A percentile compares a stretch with the other conserved stretches of the same genome.
Evolutionary conservation across 2,888 invertebrate genomes (phyloP).

Genomic region (Andrena bicolor): DNA sequence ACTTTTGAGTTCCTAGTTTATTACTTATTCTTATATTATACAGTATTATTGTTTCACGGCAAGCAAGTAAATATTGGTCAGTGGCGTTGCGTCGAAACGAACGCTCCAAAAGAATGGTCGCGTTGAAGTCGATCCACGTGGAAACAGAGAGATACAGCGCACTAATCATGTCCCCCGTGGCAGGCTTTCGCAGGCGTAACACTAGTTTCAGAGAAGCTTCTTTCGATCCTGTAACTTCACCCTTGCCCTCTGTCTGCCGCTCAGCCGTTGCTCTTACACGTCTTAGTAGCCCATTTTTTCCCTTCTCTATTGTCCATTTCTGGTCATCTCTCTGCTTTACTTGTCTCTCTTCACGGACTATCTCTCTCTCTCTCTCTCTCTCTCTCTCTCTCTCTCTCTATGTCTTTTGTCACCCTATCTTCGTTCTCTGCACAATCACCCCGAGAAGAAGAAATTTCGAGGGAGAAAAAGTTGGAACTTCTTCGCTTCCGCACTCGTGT

Average conservation of each 20-base stretch:
- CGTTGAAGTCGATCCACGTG: not conserved
- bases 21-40: too few relatives aligned
- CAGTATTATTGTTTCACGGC: not conserved
- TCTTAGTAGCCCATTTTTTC: constrained; percentile 46
- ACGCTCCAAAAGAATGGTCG: not conserved
- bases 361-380: constrained; percentile 10
- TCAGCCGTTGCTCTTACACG: constrained; percentile 50
- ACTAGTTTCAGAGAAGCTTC: constrained; percentile 64
- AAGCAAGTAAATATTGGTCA: not conserved
- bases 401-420: constrained; percentile 10
- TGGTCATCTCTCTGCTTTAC: constrained; percentile 38
- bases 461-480: constrained; percentile 37
- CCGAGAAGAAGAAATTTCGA: constrained; percentile 40
- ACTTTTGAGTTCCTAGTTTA: too few relatives aligned
- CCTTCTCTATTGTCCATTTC: constrained; percentile 47
- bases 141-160: not conserved
- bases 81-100: constrained; percentile 18
- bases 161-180: constrained; percentile 30
- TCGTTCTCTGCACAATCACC: constrained; percentile 15
- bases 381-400: constrained; percentile 13
- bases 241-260: constrained; percentile 38
- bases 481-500: constrained; percentile 16
- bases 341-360: constrained; percentile 33
- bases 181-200: constrained; percentile 40
- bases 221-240: constrained; percentile 59